A percentile compares a stretch with the other conserved stretches of the same genome.
Conservation (phyloP, 30 jellyfish, hydroid and myxozoan species). For the Calvadosia cruxmelitensis region DNA sequence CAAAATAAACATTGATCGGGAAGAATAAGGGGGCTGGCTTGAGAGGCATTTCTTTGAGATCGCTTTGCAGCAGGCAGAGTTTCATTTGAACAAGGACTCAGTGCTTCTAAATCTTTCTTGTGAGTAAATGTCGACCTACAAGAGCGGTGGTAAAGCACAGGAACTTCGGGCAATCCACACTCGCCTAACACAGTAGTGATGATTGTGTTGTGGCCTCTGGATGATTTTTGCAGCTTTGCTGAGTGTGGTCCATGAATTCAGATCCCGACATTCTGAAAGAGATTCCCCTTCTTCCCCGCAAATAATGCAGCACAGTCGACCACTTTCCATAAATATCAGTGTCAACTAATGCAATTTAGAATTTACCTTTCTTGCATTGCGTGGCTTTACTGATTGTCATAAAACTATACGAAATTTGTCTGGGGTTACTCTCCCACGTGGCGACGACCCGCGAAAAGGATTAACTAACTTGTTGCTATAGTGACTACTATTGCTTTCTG, state of each 20-base stretch:
- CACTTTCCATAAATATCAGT: too few species aligned
- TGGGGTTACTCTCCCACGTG: too few species aligned
- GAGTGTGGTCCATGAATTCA: conserved; percentile 14
- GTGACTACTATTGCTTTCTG: too few species aligned
- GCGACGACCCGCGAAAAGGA: too few species aligned
- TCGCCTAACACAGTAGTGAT: conserved; percentile 1
- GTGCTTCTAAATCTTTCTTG: conserved; percentile 7
- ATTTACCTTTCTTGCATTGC: too few species aligned
- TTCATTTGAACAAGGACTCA: neutral
- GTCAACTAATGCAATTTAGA: too few species aligned
- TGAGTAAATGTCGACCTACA: conserved; percentile 7
- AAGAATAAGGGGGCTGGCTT: neutral
- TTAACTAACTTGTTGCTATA: too few species aligned
- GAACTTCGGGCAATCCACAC: conserved; percentile 3
- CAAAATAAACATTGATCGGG: conserved; percentile 7
- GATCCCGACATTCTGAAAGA: conserved; percentile 18
- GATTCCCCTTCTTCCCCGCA: conserved; percentile 1
- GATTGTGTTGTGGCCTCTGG: conserved; percentile 20
- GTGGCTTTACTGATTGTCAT: too few species aligned
- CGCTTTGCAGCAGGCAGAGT: neutral
- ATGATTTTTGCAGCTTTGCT: conserved; percentile 30
- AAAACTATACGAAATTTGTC: too few species aligned
- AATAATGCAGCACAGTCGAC: conserved; percentile 10
- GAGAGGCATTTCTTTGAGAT: neutral
- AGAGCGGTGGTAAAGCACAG: conserved; percentile 3